phyloP scores from a whole-genome alignment of 2,797 vertebrate genomes.

The Alectoris magna region DNA sequence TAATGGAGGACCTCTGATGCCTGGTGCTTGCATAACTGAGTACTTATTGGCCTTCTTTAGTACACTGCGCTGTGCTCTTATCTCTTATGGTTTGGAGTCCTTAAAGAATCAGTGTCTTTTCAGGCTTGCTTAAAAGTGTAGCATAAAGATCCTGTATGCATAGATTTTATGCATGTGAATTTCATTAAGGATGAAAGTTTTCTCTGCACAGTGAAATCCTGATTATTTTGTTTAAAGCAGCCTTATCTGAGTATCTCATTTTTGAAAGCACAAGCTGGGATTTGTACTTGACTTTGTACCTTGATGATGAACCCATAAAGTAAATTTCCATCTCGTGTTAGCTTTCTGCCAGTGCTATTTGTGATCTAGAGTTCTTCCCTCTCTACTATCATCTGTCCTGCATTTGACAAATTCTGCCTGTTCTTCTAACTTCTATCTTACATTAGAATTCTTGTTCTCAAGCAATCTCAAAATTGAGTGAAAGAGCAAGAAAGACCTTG shows the following conservation, averaged over 20 bases:
- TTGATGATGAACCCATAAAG: background rate
- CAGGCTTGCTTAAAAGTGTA: background rate
- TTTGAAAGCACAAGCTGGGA: background rate
- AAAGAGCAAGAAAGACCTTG: background rate
- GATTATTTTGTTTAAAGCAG: background rate
- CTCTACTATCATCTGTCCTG: background rate
- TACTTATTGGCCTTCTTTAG: background rate
- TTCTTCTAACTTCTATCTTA: background rate
- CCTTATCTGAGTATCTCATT: background rate
- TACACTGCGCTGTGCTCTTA: background rate
- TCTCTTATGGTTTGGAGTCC: background rate
- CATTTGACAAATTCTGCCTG: background rate
- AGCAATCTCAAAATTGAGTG: background rate
- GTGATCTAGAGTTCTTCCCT: background rate
- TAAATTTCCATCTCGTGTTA: background rate
- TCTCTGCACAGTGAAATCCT: background rate
- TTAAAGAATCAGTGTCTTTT: background rate
- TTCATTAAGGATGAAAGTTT: background rate
- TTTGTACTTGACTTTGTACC: background rate
- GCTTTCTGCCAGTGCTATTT: background rate
- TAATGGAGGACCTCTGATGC: background rate
- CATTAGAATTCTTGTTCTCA: background rate
- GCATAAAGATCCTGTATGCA: fast-evolving
- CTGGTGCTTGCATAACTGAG: background rate
- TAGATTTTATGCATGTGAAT: background rate